Evolutionary conservation across 2,797 vertebrate genomes (phyloP), one percentile per base, ranked within the genome.

Genomic region (Arremon brunneinucha): DNA sequence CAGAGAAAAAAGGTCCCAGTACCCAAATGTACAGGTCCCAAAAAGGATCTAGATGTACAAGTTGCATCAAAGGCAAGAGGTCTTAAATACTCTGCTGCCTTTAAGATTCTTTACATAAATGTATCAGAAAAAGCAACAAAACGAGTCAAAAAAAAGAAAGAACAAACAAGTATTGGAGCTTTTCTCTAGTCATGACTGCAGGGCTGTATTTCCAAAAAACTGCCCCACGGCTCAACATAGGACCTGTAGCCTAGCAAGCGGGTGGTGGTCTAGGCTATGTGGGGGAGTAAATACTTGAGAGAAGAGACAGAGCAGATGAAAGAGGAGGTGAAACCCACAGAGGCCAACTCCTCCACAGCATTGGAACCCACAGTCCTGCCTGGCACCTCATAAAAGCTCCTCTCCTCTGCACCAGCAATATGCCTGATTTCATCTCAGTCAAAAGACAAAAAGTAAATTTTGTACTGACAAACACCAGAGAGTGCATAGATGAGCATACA

Each of bases 21-120:
- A 92, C 9, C 34, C 46, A 71, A 70, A 87, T 15, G 52, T 27
- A 24, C 23, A 67, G 63, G 49, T 32, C 10, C 59, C 26, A 11
- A 22, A 12, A 7, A 65, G 34, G 55, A 89, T 41, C 39, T 14
- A 69, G 22, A n/a, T 44, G 39, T 2, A 5, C 26, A 69, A 2
- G 2, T 19, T 21, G 20, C 34, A 76, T 50, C 19, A 8, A 83
- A 83, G 49, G 53, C 4, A 10, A 0, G 0, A 71, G 6, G 19
- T 63, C 34, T n/a, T 65, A 28, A 92, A 47, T 23, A 72, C 11
- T 72, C 56, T 4, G 2, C 15, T 77, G 57, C 26, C 34, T 80
- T 70, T 60, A 37, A 80, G 32, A 63, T 30, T 35, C 28, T 91
- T 64, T 34, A 79, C 20, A 67, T 15, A 60, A 74, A 80, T 5